Evolutionary conservation across 2,797 vertebrate species (phyloP), one percentile per base, ranked within the genome.

Genomic region (Peromyscus melanophrys): DNA sequence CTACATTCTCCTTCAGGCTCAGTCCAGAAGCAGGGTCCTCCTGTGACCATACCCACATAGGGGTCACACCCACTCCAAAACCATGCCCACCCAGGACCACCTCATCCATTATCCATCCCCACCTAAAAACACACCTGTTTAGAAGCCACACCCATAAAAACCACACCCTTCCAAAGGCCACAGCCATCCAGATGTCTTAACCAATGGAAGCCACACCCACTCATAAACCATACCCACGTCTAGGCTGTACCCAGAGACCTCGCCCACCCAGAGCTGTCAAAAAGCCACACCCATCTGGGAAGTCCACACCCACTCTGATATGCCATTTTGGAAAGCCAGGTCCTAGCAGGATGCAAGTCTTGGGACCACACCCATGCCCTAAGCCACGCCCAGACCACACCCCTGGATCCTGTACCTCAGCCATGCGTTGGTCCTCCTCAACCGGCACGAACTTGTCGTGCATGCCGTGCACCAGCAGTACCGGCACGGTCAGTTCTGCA

Each of bases 371-470:
- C 40, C 11, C 55, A 21, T 21, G 46, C 16, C 13, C 7, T 52
- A 37, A n/a, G 84, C 49, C 65, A 55, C 13, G 2, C 34, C 46
- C 65, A 57, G 49, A 9, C 31, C 0, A 13, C 2, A 21, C 3
- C 31, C 25, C 49, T 8, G 49, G 52, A 27, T 7, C 63, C 84
- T 25, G 57, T 25, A 99, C 99, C 99, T 99, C 99, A 0, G 99
- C 99, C 99, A 99, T 99, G 61, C 99, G 99, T 98, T 99, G 99
- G 97, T 99, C 99, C 95, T 99, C 99, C 57, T 99, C 99, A 97
- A 99, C 98, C 0, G 99, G 99, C 94, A 99, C 99, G 57, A 99
- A 99, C 97, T 99, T 99, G 98, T 99, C 99, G 0, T 99, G 99
- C 99, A 99, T 99, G 95, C 99, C 99, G 0, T 99, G 99, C 43